phyloP scores from a whole-genome alignment of 2,888 invertebrate genomes.

The Xiphydria camelus region DNA sequence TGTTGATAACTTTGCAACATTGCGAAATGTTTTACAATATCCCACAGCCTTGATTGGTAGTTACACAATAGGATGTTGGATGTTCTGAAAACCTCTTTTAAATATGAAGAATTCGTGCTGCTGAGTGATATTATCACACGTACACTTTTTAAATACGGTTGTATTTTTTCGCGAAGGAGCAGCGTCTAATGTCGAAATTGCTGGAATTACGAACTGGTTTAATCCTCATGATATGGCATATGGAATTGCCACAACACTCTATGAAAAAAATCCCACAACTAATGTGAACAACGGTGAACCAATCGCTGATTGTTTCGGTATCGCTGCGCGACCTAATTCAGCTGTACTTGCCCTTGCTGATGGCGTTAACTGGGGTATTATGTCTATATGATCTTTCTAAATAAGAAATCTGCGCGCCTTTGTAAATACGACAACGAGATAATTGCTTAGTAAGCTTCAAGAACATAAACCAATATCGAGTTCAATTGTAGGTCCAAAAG shows the following conservation, averaged over 20 bases:
- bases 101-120: no score
- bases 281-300: conserved; percentile 75
- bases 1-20: no score
- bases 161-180: not conserved
- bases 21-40: no score
- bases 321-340: conserved; percentile 73
- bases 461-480: conserved; percentile 11
- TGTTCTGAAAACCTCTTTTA: no score
- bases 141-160: not conserved
- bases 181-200: conserved; percentile 21
- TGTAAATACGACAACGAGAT: no score
- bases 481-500: conserved; percentile 67
- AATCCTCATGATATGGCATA: conserved; percentile 64
- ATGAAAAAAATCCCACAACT: conserved; percentile 81
- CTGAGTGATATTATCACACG: not conserved
- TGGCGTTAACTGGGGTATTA: conserved; percentile 93
- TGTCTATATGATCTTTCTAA: no score
- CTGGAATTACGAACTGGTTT: conserved; percentile 62
- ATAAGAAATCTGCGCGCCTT: no score
- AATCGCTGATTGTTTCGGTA: conserved; percentile 84
- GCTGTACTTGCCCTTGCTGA: conserved; percentile 82
- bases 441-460: no score
- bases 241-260: conserved; percentile 77
- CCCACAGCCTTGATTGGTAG: no score
- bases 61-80: no score